Base-by-base conservation (phyloP, 2,888 invertebrate genomes). In the Spilosoma lubricipeda region DNA sequence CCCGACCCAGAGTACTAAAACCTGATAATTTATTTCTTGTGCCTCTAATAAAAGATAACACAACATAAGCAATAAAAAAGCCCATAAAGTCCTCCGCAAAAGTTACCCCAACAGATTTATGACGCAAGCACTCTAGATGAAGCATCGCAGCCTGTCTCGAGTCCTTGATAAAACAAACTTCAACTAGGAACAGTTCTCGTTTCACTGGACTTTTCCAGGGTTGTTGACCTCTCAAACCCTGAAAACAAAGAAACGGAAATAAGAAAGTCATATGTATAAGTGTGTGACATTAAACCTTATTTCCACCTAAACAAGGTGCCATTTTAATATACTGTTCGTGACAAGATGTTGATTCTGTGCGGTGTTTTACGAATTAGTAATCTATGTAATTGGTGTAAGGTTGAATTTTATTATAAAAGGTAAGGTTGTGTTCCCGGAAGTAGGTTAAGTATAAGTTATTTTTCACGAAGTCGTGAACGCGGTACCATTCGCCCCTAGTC, bases 391-490 rank as follows among this genome's bases (percentile, higher is more conserved):
- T 8, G 0, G 15, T 4, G 0, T 79, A 83, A 36, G 73, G 72
- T 78, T 70, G 39, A 69, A 70, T 72, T 75, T 23, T 42, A 20
- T 23, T 59, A 39, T 36, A 9, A 27, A 42, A 11, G 18, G 20
- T 39, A 42, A 11, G 18, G 20, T 39, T 59, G 48, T 77, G 65
- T 74, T 74, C 71, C 77, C 77, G 77, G 77, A 89, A 88, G 83
- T 89, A 84, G 89, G 89, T 88, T 87, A 89, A 86, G 86, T 81
- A 81, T 76, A 85, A 86, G 86, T 85, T 85, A 86, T 86, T 88
- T 88, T 86, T 86, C 85, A 81, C 82, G 79, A 83, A 82, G 74
- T 75, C 74, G 78, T 73, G 76, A 76, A 82, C 48, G 48, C 56
- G 67, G 65, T 69, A 78, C 76, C 71, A 76, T 67, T 72, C 71